Percentiles rank a stretch among this genome's conserved stretches.
These are phyloP conservation scores for Leptopilina drosophilae DNA, from an alignment of 2,888 invertebrate species.

Conservation along the genomic window DNA sequence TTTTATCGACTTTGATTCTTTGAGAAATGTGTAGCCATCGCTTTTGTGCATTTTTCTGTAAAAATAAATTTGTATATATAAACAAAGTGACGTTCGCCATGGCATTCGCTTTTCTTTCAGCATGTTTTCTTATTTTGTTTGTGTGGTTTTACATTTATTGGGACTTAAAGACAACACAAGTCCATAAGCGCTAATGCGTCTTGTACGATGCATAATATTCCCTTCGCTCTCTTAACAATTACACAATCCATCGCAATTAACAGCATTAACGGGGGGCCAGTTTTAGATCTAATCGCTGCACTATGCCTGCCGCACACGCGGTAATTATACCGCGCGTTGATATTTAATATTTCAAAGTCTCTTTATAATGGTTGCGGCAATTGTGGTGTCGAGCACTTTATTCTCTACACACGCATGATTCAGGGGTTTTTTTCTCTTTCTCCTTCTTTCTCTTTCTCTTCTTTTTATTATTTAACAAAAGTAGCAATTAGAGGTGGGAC, in stretches of 20 bases:
- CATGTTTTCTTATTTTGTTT: background rate
- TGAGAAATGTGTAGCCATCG: constrained; percentile 12
- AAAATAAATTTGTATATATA: too few species aligned
- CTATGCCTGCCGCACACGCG: constrained; percentile 51
- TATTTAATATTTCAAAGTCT: constrained; percentile 66
- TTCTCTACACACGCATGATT: background rate
- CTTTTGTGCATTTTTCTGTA: background rate
- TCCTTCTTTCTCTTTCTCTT: too few species aligned
- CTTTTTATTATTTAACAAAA: too few species aligned
- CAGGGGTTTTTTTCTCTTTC: background rate
- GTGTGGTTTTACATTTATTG: background rate
- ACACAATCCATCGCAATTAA: constrained; percentile 69
- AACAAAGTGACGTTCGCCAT: constrained; percentile 25
- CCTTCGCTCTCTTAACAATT: constrained; percentile 57
- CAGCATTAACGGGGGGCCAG: constrained; percentile 60
- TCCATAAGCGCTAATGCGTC: constrained; percentile 20
- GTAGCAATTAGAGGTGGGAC: too few species aligned
- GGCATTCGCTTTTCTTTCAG: background rate
- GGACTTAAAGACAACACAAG: background rate
- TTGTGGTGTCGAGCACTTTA: background rate
- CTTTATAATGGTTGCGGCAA: constrained; percentile 53
- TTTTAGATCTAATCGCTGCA: constrained; percentile 65
- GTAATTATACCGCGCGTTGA: constrained; percentile 59
- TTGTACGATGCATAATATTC: constrained; percentile 18
- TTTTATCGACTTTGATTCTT: constrained; percentile 10